Evolutionary conservation across 2,797 vertebrate species (phyloP), one percentile per base, ranked within the genome.

Genomic region (Oryzias dopingdopingensis): DNA sequence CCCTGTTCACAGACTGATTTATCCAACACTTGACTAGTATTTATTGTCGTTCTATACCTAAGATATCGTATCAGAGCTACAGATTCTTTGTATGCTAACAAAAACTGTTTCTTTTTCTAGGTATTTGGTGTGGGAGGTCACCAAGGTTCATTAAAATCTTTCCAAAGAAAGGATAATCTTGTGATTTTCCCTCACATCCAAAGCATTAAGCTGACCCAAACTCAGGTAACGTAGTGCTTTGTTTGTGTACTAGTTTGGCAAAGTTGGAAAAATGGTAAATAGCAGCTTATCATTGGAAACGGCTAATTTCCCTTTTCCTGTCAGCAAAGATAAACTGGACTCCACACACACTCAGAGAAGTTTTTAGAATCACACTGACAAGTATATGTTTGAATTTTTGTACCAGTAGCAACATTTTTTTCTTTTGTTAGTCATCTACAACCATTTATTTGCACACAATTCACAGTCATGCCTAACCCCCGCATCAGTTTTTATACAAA

Each of bases 131-230:
- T 88, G 32, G 96, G 96, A 65, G 84, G 88, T 70, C 87, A 88
- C 44, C 79, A 20, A 24, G 83, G 88, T 41, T 88, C 91, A 67
- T 52, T 90, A 70, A 92, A 92, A 81, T 93, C 91, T 46, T 87
- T 91, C 82, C 87, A 86, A 61, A 86, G 84, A 73, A 93, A 91
- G 83, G 91, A 94, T 20, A 81, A 90, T 52, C 81, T 91, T 74
- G 90, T 97, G 60, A 84, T 97, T 72, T 94, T 97, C 84, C 95
- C 96, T 57, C 94, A 94, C 65, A 93, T 98, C 76, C 93, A 95
- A 56, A 96, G 92, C 82, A 93, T 99, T 88, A 96, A 94, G 85
- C 86, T 94, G 15, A 94, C 95, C 71, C 94, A 94, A 81, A 93
- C 93, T 84, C 94, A 96, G 97, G 97, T 98, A 91, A 47, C 10